These are phyloP conservation scores for Ceyx cyanopectus DNA, from an alignment of 2,113 vertebrate species.

Conservation along the genomic window DNA sequence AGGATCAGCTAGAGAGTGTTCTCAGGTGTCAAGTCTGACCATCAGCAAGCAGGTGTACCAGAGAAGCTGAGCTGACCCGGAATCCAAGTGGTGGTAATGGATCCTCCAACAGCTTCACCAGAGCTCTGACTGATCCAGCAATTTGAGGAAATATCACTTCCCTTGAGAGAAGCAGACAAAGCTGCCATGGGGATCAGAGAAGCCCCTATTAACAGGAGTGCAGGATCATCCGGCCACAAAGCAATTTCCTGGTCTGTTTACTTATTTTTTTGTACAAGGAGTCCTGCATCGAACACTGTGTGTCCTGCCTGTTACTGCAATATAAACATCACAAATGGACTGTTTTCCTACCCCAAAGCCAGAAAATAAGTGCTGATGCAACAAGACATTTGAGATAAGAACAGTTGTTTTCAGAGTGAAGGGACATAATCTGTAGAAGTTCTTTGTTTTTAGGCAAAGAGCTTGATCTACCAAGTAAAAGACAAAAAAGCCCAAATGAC, in stretches of 20 bases:
- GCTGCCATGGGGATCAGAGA: neutral
- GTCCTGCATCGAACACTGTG: neutral
- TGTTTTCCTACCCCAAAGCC: slow-evolving; percentile 23
- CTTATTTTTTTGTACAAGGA: neutral
- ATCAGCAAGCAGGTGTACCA: neutral
- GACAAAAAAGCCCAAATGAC: neutral
- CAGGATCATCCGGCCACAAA: fast-evolving
- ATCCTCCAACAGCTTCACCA: neutral
- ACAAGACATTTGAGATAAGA: neutral
- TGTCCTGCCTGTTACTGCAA: slow-evolving; percentile 9
- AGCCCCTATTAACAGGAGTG: neutral
- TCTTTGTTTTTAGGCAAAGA: neutral
- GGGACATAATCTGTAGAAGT: neutral
- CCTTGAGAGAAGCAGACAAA: neutral
- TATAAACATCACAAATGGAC: neutral
- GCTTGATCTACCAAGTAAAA: neutral
- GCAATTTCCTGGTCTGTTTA: neutral
- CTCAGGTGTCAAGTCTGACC: neutral
- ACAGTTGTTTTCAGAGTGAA: neutral
- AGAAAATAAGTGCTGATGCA: slow-evolving; percentile 6
- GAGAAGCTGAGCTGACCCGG: neutral
- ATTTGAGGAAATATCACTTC: neutral
- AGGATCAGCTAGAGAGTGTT: neutral
- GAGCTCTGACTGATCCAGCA: neutral
- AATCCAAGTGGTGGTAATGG: neutral